phyloP scores from a whole-genome alignment of 2,797 vertebrate species.

The Neomorphus geoffroyi region DNA sequence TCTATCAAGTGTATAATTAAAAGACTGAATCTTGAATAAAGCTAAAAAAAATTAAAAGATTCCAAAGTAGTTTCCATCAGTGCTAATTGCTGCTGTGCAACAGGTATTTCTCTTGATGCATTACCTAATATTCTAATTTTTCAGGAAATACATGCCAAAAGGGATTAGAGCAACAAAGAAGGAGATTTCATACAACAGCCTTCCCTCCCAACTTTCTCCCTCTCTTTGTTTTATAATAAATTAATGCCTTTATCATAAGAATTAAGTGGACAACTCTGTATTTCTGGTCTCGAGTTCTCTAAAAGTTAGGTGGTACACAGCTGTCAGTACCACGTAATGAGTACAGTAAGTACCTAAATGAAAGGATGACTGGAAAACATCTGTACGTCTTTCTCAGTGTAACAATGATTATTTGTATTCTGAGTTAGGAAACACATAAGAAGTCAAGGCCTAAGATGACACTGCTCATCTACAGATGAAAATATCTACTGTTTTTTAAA shows the following conservation, averaged over 20 bases:
- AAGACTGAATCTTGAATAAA: slow-evolving; percentile 4
- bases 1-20: slow-evolving; percentile 2
- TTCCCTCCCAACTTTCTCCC: not conserved
- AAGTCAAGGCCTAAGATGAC: not conserved
- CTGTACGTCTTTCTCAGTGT: not conserved
- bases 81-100: slow-evolving; percentile 23
- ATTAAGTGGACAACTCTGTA: not conserved
- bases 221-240: not conserved
- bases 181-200: not conserved
- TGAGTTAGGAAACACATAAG: not conserved
- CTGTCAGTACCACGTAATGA: not conserved
- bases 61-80: not conserved
- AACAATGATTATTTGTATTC: not conserved
- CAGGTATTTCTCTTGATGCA: slow-evolving; percentile 23
- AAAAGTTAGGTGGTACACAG: not conserved
- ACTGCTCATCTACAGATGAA: not conserved
- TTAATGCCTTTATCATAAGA: not conserved
- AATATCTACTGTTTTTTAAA: not conserved
- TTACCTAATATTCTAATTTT: slow-evolving; percentile 28
- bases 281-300: not conserved
- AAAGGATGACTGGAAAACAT: not conserved
- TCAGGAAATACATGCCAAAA: slow-evolving; percentile 15
- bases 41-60: slow-evolving; percentile 20
- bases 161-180: not conserved
- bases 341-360: not conserved